Conservation (phyloP, 2,888 invertebrate genomes). For the Agriotes lineatus region DNA sequence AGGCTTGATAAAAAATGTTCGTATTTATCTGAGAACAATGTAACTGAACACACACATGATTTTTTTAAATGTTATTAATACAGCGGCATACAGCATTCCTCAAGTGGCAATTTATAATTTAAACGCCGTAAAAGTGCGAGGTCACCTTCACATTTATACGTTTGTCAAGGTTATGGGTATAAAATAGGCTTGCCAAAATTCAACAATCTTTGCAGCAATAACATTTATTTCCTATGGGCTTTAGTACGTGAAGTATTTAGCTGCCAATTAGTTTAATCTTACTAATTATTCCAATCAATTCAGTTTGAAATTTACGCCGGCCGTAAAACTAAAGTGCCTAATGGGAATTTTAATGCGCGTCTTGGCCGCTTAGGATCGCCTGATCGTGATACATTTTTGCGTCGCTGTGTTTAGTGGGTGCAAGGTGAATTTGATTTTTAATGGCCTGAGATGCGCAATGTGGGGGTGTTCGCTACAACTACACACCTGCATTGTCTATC, state of each 20-base stretch:
- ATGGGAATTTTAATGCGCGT: not conserved
- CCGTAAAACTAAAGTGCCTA: not conserved
- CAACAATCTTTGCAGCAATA: not conserved
- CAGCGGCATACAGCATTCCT: too few species aligned
- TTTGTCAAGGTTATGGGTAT: not conserved
- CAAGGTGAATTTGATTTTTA: slow-evolving; percentile 45
- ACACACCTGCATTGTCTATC: slow-evolving; percentile 56
- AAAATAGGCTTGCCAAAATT: not conserved
- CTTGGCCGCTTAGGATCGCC: not conserved
- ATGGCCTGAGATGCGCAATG: slow-evolving; percentile 42
- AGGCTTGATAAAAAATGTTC: too few species aligned
- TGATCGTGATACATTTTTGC: slow-evolving; percentile 11
- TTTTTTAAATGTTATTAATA: too few species aligned
- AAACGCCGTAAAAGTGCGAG: too few species aligned
- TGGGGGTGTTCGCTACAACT: slow-evolving; percentile 48
- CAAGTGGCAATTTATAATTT: too few species aligned
- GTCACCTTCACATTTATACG: too few species aligned
- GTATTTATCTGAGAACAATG: too few species aligned
- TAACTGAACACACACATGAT: too few species aligned
- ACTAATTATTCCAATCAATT: too few species aligned
- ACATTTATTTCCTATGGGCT: too few species aligned
- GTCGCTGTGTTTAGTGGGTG: slow-evolving; percentile 33
- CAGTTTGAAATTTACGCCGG: not conserved
- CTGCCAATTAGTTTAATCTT: not conserved
- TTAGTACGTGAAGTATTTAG: not conserved